Evolutionary conservation across 2,888 invertebrate genomes (phyloP).

Genomic region (Aphodius sticticus): DNA sequence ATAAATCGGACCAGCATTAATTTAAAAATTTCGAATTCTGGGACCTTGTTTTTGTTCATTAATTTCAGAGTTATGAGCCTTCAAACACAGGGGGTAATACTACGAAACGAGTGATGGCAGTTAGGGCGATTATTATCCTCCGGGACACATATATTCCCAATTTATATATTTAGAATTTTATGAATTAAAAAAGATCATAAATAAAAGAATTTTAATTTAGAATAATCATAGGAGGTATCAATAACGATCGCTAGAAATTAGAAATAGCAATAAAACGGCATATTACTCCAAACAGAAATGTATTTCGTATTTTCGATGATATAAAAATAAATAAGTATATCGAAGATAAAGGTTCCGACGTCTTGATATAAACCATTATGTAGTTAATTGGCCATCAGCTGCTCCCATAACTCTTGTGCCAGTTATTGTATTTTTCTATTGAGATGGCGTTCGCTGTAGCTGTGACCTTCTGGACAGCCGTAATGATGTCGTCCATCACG

Average conservation of each 20-base stretch:
- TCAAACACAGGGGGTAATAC: too few relatives aligned
- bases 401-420: slow-evolving; percentile 71
- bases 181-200: too few relatives aligned
- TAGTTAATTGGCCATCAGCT: slow-evolving; percentile 50
- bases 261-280: not conserved
- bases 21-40: too few relatives aligned
- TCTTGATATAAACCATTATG: slow-evolving; percentile 4
- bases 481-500: slow-evolving; percentile 60
- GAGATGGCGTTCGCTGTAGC: slow-evolving; percentile 65
- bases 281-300: not conserved
- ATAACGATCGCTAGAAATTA: not conserved
- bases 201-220: too few relatives aligned
- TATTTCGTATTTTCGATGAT: not conserved
- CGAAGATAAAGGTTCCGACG: not conserved
- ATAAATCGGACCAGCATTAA: too few relatives aligned
- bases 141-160: too few relatives aligned
- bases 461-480: slow-evolving; percentile 66
- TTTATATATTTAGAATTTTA: too few relatives aligned
- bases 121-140: too few relatives aligned
- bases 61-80: too few relatives aligned
- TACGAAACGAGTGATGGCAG: too few relatives aligned
- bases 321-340: not conserved
- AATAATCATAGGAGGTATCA: too few relatives aligned
- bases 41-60: too few relatives aligned
- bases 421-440: slow-evolving; percentile 67